A percentile compares a stretch with the other conserved stretches of the same genome.
Evolutionary conservation across 2,797 vertebrate genomes (phyloP).

Genomic region (Helicolenus hilgendorfi): DNA sequence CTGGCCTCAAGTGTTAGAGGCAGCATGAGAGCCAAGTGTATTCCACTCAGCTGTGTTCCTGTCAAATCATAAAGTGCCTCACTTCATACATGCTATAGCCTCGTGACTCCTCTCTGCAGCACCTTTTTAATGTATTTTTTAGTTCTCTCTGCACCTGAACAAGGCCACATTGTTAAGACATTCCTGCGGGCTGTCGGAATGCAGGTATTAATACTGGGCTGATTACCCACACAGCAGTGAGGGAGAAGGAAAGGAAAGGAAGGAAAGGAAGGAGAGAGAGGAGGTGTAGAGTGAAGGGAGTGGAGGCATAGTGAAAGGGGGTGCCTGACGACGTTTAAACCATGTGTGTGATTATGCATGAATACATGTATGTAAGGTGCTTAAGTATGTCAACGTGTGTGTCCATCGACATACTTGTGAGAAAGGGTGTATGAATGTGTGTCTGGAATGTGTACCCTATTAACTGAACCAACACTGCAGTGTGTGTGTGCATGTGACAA

Average conservation of each 20-base stretch:
- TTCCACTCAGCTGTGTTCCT: slow-evolving; percentile 13
- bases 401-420: slow-evolving; percentile 7
- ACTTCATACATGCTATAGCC: background rate
- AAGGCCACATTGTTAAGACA: slow-evolving; percentile 89
- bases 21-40: slow-evolving; percentile 11
- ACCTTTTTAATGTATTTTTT: slow-evolving; percentile 52
- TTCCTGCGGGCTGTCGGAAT: slow-evolving; percentile 89
- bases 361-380: slow-evolving; percentile 11
- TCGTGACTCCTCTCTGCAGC: slow-evolving; percentile 17
- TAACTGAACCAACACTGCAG: slow-evolving; percentile 45
- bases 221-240: slow-evolving; percentile 77
- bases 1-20: slow-evolving; percentile 18
- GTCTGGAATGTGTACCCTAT: slow-evolving; percentile 63
- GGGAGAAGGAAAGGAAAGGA: slow-evolving; percentile 3
- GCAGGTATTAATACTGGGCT: slow-evolving; percentile 88
- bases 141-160: slow-evolving; percentile 77
- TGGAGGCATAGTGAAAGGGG: slow-evolving; percentile 41
- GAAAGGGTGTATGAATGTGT: slow-evolving; percentile 35
- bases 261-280: slow-evolving; percentile 19
- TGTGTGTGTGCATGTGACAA: slow-evolving; percentile 29
- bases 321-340: slow-evolving; percentile 52
- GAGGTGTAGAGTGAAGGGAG: slow-evolving; percentile 67
- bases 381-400: slow-evolving; percentile 8
- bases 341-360: slow-evolving; percentile 21
- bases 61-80: background rate